Percentiles rank a stretch among this genome's conserved stretches.
Evolutionary conservation across 2,797 vertebrate genomes (phyloP).

Genomic region (Dryobates pubescens): DNA sequence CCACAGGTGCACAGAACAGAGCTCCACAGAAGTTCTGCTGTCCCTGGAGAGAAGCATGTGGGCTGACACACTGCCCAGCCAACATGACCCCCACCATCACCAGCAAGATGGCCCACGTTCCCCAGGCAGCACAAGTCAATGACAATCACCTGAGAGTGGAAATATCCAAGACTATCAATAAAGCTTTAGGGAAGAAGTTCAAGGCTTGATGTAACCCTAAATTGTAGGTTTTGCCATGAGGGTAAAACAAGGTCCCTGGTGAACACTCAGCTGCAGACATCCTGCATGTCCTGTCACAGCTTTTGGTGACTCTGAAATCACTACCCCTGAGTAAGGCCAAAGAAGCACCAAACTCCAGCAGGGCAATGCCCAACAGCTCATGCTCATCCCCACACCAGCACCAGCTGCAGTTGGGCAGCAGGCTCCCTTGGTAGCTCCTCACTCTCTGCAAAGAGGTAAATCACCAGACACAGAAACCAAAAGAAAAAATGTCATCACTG

Average conservation of each 20-base stretch:
- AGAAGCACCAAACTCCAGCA: background rate
- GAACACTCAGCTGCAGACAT: background rate
- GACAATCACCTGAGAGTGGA: background rate
- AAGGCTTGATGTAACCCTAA: background rate
- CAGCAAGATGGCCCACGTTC: rapidly evolving
- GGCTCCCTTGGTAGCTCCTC: rapidly evolving
- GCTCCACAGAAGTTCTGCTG: background rate
- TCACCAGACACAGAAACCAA: background rate
- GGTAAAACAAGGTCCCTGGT: background rate
- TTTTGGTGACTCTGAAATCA: background rate
- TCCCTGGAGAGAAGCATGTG: rapidly evolving
- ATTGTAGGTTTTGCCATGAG: rapidly evolving
- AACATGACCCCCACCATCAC: rapidly evolving
- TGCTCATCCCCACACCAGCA: rapidly evolving
- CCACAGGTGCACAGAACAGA: background rate
- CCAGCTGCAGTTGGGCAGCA: background rate
- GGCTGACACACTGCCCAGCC: background rate
- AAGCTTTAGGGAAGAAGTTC: background rate
- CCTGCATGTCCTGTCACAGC: rapidly evolving
- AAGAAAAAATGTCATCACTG: background rate
- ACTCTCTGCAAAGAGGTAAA: background rate
- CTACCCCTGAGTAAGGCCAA: rapidly evolving
- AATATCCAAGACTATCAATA: background rate
- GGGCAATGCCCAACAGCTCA: rapidly evolving
- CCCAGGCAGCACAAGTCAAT: rapidly evolving